Conservation (phyloP, 2,888 invertebrate species). For the Colostygia pectinataria region DNA sequence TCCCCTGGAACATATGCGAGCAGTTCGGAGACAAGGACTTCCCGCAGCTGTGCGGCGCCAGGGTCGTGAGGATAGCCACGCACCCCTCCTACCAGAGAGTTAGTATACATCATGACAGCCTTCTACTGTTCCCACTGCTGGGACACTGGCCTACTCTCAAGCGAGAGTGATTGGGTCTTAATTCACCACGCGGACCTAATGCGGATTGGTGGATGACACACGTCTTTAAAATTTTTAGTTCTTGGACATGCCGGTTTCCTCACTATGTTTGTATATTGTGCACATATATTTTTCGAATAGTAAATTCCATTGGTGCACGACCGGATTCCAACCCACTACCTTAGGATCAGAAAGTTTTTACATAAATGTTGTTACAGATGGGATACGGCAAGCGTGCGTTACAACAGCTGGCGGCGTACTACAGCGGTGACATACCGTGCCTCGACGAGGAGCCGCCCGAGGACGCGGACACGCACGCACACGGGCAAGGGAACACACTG, state of each 20-base stretch:
- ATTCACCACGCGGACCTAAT: too few species aligned
- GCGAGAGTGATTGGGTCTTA: too few species aligned
- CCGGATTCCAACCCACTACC: too few species aligned
- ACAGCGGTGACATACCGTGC: slow-evolving; percentile 89
- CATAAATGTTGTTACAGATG: slow-evolving; percentile 85
- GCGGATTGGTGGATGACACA: too few species aligned
- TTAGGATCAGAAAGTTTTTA: too few species aligned
- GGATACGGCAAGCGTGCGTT: slow-evolving; percentile 97
- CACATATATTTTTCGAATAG: too few species aligned
- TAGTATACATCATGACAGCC: slow-evolving; percentile 40
- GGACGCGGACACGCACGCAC: slow-evolving; percentile 74
- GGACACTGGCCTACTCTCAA: too few species aligned
- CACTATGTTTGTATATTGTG: too few species aligned
- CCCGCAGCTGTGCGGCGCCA: slow-evolving; percentile 93
- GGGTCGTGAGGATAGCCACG: slow-evolving; percentile 98
- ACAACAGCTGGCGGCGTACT: slow-evolving; percentile 93
- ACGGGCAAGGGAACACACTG: slow-evolving; percentile 46
- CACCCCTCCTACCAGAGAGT: slow-evolving; percentile 98
- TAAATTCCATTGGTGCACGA: too few species aligned
- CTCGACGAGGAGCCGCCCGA: slow-evolving; percentile 82
- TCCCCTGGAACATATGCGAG: slow-evolving; percentile 99
- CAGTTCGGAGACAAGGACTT: slow-evolving; percentile 98
- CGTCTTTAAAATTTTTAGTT: too few species aligned
- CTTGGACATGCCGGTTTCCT: too few species aligned
- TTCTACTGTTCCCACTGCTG: too few species aligned